Percentiles rank a stretch among this genome's conserved stretches.
phyloP scores from a whole-genome alignment of 1,140 invertebrate species.

The Harpegnathos saltator region DNA sequence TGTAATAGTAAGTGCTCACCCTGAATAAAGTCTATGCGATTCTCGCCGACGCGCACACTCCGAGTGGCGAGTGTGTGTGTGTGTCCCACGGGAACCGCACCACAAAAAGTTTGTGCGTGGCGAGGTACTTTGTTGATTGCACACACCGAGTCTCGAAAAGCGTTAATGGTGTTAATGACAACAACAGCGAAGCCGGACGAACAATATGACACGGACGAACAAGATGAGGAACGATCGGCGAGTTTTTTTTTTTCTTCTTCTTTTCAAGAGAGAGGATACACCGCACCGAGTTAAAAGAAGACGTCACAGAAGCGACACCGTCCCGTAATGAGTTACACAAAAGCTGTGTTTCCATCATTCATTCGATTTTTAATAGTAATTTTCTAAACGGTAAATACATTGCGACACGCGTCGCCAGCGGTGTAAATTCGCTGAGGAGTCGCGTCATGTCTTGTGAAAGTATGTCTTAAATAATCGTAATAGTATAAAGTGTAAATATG shows the following conservation, averaged over 20 bases:
- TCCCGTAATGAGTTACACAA: constrained; percentile 52
- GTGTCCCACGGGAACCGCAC: too few species aligned
- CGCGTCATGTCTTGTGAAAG: constrained; percentile 44
- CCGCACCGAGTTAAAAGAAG: background rate
- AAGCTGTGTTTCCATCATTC: constrained; percentile 51
- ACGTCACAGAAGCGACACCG: constrained; percentile 31
- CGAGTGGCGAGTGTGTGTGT: background rate
- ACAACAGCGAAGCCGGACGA: constrained; percentile 8
- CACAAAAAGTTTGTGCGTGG: too few species aligned
- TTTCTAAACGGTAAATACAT: constrained; percentile 61
- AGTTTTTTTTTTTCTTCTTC: too few species aligned
- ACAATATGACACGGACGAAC: background rate
- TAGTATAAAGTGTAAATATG: constrained; percentile 36
- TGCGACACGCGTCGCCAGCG: constrained; percentile 60
- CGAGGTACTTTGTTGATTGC: background rate
- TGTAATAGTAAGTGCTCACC: constrained; percentile 49
- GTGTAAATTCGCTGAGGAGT: constrained; percentile 45
- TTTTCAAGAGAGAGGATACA: background rate
- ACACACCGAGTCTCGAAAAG: constrained; percentile 30
- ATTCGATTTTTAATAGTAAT: constrained; percentile 60
- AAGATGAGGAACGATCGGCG: background rate
- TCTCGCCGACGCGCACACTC: background rate
- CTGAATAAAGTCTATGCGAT: constrained; percentile 25
- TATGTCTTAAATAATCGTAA: constrained; percentile 63
- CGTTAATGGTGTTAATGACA: constrained; percentile 13